Evolutionary conservation across 2,113 vertebrate genomes (phyloP).

Genomic region (Hepsetus odoe): DNA sequence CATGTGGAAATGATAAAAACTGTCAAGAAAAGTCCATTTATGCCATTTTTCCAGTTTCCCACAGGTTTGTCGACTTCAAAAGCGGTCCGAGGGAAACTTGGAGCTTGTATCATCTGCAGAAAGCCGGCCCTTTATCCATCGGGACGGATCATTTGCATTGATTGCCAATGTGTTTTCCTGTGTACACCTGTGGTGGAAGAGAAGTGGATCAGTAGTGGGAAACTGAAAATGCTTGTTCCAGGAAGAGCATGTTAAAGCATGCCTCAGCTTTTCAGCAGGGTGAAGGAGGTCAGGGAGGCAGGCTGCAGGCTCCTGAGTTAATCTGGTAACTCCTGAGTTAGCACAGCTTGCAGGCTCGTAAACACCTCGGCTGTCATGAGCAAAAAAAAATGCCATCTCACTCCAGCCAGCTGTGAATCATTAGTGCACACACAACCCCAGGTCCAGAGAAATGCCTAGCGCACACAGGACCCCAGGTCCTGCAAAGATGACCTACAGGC

Average conservation of each 20-base stretch:
- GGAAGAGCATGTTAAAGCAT: constrained; percentile 30
- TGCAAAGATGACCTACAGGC: not conserved
- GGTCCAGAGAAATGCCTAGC: not conserved
- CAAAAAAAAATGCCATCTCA: constrained; percentile 25
- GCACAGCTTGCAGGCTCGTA: not conserved
- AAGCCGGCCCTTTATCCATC: constrained; percentile 20
- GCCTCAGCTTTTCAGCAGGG: constrained; percentile 8
- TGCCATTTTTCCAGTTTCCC: not conserved
- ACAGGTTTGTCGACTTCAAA: not conserved
- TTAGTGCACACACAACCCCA: constrained; percentile 1
- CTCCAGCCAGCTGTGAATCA: constrained; percentile 34
- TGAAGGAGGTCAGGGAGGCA: not conserved
- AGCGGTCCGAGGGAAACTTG: not conserved
- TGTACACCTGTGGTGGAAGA: constrained; percentile 3
- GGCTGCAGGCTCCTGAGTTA: constrained; percentile 22
- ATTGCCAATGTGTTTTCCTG: constrained; percentile 4
- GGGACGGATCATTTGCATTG: constrained; percentile 26
- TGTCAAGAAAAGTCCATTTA: not conserved
- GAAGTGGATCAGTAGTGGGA: not conserved
- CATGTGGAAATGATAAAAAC: not conserved
- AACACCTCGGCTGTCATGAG: constrained; percentile 20
- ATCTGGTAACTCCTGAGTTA: constrained; percentile 28
- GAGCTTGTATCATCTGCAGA: not conserved
- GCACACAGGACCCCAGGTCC: not conserved
- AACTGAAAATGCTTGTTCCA: constrained; percentile 10